Conservation (phyloP, 2,797 vertebrate genomes). For the Lithobates pipiens region DNA sequence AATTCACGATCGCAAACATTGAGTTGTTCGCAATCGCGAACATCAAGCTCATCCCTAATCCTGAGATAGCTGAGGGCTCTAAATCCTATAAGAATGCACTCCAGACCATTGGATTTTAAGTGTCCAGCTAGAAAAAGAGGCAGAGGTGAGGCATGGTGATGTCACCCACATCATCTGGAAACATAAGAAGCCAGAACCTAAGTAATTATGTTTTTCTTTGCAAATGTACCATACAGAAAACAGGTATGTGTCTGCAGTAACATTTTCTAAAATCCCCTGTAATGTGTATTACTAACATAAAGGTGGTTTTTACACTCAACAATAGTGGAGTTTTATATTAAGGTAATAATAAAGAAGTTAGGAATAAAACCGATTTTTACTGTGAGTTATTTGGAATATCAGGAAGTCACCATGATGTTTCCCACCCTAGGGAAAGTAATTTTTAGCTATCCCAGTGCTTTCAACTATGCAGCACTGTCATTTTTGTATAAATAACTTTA, state of each 20-base stretch:
- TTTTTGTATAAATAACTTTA: conserved; percentile 59
- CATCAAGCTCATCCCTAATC: too few species aligned
- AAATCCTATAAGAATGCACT: too few species aligned
- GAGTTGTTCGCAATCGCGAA: too few species aligned
- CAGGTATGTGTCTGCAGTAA: not conserved
- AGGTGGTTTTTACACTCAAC: not conserved
- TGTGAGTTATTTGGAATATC: conserved; percentile 11
- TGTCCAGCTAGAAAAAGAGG: too few species aligned
- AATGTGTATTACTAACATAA: not conserved
- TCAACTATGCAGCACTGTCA: conserved; percentile 28
- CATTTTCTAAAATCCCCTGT: not conserved
- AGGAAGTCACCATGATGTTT: not conserved
- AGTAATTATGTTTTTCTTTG: too few species aligned
- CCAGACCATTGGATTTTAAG: too few species aligned
- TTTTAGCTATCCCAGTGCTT: conserved; percentile 44
- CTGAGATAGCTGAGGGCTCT: too few species aligned
- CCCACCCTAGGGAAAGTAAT: conserved; percentile 34
- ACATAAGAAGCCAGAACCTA: too few species aligned
- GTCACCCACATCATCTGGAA: too few species aligned
- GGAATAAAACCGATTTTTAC: not conserved
- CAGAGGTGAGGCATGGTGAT: too few species aligned
- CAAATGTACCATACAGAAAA: too few species aligned
- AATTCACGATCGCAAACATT: too few species aligned
- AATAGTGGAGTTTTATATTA: not conserved
- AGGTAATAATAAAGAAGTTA: not conserved